phyloP scores from a whole-genome alignment of 2,888 invertebrate genomes.

The Aphodius granarius region DNA sequence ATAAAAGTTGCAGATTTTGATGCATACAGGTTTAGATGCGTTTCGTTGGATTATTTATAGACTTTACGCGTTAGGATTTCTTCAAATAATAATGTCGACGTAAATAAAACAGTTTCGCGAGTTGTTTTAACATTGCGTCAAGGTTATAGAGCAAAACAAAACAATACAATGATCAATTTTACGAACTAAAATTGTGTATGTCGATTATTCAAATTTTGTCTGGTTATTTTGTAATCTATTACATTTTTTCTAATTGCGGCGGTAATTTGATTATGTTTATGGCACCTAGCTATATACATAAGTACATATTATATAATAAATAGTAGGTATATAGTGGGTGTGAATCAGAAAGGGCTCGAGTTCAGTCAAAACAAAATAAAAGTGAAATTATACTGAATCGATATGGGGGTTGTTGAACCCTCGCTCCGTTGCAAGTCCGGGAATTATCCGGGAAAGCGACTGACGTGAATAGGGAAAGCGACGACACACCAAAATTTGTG shows the following conservation, averaged over 20 bases:
- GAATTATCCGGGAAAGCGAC: conserved; percentile 35
- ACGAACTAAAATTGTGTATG: neutral
- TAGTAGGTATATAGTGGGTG: conserved; percentile 4
- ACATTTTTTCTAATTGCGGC: neutral
- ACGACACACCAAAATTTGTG: too few relatives aligned
- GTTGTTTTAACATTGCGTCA: neutral
- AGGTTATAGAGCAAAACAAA: neutral
- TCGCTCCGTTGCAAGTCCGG: conserved; percentile 34
- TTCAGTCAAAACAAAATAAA: conserved; percentile 53
- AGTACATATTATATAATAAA: conserved; percentile 3
- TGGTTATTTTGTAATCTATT: neutral
- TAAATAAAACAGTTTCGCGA: neutral
- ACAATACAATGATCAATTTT: neutral
- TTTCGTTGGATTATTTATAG: neutral
- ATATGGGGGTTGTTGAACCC: conserved; percentile 50
- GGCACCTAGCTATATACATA: neutral
- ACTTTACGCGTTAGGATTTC: neutral
- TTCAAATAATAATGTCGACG: neutral
- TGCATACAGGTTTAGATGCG: neutral
- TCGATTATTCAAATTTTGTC: neutral
- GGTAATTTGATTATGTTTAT: neutral
- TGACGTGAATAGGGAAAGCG: conserved; percentile 23
- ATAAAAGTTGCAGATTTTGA: neutral
- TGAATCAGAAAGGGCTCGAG: neutral
- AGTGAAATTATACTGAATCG: conserved; percentile 54